phyloP scores from a whole-genome alignment of 2,797 vertebrate species.

The Hirundo rustica region DNA sequence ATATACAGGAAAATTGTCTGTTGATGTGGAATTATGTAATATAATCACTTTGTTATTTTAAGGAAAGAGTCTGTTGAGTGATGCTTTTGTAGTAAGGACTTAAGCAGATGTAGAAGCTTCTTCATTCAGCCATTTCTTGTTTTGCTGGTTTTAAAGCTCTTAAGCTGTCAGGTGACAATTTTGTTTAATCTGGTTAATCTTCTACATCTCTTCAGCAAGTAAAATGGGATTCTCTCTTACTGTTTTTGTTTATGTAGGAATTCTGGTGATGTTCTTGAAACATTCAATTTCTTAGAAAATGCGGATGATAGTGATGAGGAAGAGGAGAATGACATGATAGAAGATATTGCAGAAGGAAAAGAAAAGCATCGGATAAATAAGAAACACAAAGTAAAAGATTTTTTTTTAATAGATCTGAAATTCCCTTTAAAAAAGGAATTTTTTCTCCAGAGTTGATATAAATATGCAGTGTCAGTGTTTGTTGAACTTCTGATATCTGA shows the following conservation, averaged over 20 bases:
- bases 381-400: conserved; percentile 88
- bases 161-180: background rate
- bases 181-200: background rate
- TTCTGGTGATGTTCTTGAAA: conserved; percentile 95
- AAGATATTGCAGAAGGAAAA: conserved; percentile 87
- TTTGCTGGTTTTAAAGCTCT: background rate
- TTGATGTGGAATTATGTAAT: background rate
- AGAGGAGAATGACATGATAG: conserved; percentile 94
- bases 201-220: background rate
- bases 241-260: conserved; percentile 78
- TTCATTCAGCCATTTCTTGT: background rate
- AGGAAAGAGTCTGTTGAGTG: background rate
- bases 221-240: background rate
- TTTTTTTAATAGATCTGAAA: background rate
- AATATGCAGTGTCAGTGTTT: background rate
- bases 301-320: conserved; percentile 97
- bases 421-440: background rate
- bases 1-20: background rate
- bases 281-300: conserved; percentile 98
- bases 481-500: background rate
- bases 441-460: background rate
- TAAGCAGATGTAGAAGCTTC: background rate
- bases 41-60: background rate
- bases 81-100: background rate
- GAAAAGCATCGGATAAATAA: conserved; percentile 90